phyloP scores from a whole-genome alignment of 2,888 invertebrate species.

The Pristionchus entomophagus region DNA sequence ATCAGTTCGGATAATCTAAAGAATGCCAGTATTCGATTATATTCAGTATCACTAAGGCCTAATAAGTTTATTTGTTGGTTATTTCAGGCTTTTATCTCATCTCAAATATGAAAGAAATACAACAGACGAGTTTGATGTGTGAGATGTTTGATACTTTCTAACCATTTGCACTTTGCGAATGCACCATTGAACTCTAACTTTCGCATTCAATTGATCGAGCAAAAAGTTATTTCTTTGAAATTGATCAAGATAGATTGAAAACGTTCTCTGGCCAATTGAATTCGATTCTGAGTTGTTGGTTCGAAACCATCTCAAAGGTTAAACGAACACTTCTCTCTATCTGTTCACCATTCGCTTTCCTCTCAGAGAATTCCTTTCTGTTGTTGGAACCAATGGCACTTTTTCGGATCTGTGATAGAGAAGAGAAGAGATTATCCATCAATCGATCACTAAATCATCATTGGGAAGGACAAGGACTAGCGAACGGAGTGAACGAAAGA shows the following conservation, averaged over 20 bases:
- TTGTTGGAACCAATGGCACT: neutral
- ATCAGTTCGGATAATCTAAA: too few relatives aligned
- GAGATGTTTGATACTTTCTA: neutral
- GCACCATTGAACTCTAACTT: neutral
- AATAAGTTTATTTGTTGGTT: neutral
- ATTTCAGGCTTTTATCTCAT: neutral
- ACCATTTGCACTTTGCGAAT: neutral
- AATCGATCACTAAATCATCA: neutral
- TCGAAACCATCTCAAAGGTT: too few relatives aligned
- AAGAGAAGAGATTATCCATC: neutral
- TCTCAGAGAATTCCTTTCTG: neutral
- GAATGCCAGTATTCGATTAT: too few relatives aligned
- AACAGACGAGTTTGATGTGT: neutral
- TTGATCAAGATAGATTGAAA: neutral
- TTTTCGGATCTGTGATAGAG: neutral
- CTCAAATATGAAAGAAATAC: neutral
- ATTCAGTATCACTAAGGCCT: too few relatives aligned
- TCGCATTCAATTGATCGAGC: neutral
- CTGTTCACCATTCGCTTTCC: neutral
- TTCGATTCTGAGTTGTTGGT: neutral
- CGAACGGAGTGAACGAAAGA: slow-evolving; percentile 20
- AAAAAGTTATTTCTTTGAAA: slow-evolving; percentile 9
- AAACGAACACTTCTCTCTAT: neutral
- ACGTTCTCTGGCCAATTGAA: neutral
- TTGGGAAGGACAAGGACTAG: neutral